phyloP scores from a whole-genome alignment of 2,113 vertebrate species.

The Xyrauchen texanus region DNA sequence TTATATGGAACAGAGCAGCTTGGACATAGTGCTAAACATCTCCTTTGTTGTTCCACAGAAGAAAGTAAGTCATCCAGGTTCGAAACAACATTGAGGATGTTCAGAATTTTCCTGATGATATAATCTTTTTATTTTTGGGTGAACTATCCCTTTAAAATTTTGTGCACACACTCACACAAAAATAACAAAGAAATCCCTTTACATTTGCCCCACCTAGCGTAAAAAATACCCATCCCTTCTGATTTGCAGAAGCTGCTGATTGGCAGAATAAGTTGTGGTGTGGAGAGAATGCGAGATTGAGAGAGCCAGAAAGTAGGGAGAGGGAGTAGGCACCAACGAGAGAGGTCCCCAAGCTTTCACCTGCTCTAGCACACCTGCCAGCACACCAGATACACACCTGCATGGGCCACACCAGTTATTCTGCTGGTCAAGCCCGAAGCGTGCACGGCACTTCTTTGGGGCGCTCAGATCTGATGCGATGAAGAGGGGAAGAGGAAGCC shows the following conservation, averaged over 20 bases:
- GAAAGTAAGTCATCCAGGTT: too few relatives aligned
- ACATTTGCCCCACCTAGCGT: too few relatives aligned
- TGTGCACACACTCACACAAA: slow-evolving; percentile 28
- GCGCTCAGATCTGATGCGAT: slow-evolving; percentile 99
- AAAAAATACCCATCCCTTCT: slow-evolving; percentile 53
- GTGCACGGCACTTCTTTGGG: slow-evolving; percentile 99
- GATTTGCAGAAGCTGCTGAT: slow-evolving; percentile 57
- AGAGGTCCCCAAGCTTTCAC: slow-evolving; percentile 84
- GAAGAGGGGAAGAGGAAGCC: slow-evolving; percentile 77
- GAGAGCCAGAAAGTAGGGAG: slow-evolving; percentile 74
- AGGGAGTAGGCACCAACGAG: slow-evolving; percentile 85
- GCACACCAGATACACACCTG: slow-evolving; percentile 99
- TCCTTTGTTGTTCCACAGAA: too few relatives aligned
- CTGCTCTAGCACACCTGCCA: slow-evolving; percentile 90
- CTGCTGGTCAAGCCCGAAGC: slow-evolving; percentile 99
- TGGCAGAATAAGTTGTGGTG: slow-evolving; percentile 41
- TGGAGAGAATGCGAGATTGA: slow-evolving; percentile 61
- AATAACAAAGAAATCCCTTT: too few relatives aligned
- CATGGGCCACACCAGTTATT: slow-evolving; percentile 99
- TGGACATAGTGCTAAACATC: too few relatives aligned
- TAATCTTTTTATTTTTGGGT: too few relatives aligned
- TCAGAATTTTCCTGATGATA: too few relatives aligned
- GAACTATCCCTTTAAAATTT: too few relatives aligned
- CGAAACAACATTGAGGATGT: too few relatives aligned
- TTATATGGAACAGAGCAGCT: too few relatives aligned